phyloP scores from a whole-genome alignment of 1,140 invertebrate species.

The Akabosia matsudoensis region DNA sequence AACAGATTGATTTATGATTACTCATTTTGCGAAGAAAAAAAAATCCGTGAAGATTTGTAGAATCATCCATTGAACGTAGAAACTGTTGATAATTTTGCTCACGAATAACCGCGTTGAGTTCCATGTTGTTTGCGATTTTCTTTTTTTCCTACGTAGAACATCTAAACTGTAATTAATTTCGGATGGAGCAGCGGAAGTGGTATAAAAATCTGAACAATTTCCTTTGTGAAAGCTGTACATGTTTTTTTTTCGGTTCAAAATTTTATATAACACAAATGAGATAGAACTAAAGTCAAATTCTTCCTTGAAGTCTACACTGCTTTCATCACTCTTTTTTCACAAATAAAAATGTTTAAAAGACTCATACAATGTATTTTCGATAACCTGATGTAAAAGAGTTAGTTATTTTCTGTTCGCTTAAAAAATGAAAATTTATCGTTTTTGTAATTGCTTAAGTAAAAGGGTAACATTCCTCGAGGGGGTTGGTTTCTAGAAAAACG shows the following conservation, averaged over 20 bases:
- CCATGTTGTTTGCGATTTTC: too few species aligned
- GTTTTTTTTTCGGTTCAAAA: background rate
- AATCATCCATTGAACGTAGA: too few species aligned
- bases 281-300: constrained; percentile 10
- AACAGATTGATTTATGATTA: too few species aligned
- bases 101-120: too few species aligned
- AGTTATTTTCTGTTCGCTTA: background rate
- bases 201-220: constrained; percentile 5
- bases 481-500: background rate
- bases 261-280: background rate
- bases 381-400: background rate
- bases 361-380: background rate
- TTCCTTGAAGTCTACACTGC: too few species aligned
- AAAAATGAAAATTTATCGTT: background rate
- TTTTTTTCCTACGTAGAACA: too few species aligned
- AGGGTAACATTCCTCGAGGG: constrained; percentile 18
- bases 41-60: too few species aligned
- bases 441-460: background rate
- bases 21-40: too few species aligned
- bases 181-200: constrained; percentile 17
- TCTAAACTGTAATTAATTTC: constrained; percentile 5
- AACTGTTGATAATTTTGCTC: too few species aligned
- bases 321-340: too few species aligned
- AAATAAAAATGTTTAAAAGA: background rate
- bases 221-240: background rate